Conservation (phyloP, 2,113 vertebrate genomes). For the Ivindomyrus marchei region DNA sequence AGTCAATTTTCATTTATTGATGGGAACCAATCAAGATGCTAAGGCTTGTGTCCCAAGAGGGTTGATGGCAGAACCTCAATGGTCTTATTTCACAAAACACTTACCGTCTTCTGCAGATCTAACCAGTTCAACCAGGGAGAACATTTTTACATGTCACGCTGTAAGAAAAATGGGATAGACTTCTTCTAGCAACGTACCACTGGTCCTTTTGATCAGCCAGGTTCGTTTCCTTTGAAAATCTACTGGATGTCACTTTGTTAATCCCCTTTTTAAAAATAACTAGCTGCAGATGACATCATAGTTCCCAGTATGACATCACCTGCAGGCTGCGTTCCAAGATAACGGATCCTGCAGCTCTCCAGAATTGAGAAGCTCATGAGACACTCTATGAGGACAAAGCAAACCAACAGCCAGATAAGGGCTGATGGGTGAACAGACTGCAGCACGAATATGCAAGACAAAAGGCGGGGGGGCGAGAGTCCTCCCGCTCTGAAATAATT, state of each 20-base stretch:
- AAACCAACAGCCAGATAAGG: background rate
- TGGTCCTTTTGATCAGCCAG: background rate
- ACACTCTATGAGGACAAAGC: background rate
- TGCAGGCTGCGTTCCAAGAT: background rate
- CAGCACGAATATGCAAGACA: background rate
- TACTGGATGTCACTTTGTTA: background rate
- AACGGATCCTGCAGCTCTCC: background rate
- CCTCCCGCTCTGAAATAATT: background rate
- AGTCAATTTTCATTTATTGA: background rate
- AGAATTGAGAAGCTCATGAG: background rate
- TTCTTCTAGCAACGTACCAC: background rate
- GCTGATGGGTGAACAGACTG: background rate
- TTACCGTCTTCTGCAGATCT: background rate
- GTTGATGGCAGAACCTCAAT: background rate
- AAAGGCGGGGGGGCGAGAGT: background rate
- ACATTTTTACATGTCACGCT: background rate
- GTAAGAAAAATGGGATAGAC: background rate
- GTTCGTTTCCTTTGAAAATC: background rate
- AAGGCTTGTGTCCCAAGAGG: background rate
- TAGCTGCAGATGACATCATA: background rate
- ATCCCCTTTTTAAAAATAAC: background rate
- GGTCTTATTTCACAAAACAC: background rate
- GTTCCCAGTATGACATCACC: background rate
- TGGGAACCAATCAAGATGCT: background rate
- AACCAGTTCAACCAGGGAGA: background rate